These are phyloP conservation scores for Girardinichthys multiradiatus DNA, from an alignment of 2,113 vertebrate genomes.

Conservation along the genomic window DNA sequence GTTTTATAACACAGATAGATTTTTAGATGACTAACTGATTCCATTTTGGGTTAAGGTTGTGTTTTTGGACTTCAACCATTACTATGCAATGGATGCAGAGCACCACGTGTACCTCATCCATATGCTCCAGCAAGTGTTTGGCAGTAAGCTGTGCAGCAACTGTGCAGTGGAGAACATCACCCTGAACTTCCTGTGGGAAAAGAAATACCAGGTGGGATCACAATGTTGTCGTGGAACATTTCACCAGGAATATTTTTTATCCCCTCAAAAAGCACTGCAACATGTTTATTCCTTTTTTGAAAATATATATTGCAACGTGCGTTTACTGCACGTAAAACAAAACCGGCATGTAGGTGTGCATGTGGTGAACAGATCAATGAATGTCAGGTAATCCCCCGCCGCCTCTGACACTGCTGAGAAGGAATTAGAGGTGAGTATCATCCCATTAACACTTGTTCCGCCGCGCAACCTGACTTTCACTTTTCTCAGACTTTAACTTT, in stretches of 20 bases:
- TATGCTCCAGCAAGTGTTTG: conserved; percentile 89
- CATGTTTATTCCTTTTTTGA: neutral
- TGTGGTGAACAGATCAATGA: neutral
- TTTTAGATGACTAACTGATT: neutral
- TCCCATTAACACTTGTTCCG: conserved; percentile 52
- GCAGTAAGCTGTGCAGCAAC: conserved; percentile 85
- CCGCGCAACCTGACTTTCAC: neutral
- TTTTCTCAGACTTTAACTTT: conserved; percentile 9
- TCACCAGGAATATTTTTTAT: neutral
- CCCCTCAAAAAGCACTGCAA: neutral
- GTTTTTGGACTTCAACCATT: conserved; percentile 97
- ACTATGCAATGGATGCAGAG: conserved; percentile 92
- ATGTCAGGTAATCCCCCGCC: conserved; percentile 48
- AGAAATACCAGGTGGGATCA: conserved; percentile 85
- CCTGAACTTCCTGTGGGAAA: conserved; percentile 88
- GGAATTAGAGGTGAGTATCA: conserved; percentile 58
- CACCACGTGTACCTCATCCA: conserved; percentile 88
- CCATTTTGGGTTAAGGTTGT: conserved; percentile 78
- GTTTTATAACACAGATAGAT: neutral
- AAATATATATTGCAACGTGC: neutral
- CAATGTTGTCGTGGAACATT: neutral
- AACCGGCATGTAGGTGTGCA: conserved; percentile 3
- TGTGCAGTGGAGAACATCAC: conserved; percentile 88
- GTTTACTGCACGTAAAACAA: neutral
- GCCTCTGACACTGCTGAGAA: conserved; percentile 26